These are phyloP conservation scores for Muscicapa adusta DNA, from an alignment of 2,113 vertebrate genomes.

Conservation along the genomic window DNA sequence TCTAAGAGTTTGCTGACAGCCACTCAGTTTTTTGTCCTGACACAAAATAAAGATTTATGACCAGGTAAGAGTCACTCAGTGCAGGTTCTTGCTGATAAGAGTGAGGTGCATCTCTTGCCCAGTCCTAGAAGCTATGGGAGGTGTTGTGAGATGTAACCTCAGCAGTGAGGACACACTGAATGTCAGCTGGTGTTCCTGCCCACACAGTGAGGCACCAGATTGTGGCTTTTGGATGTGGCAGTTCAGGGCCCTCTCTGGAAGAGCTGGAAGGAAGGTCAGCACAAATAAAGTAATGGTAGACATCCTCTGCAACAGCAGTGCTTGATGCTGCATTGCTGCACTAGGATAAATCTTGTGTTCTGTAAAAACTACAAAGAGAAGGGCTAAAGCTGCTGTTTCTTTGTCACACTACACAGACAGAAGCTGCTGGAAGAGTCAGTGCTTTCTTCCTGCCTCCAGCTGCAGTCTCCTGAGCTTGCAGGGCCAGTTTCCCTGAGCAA, in stretches of 20 bases:
- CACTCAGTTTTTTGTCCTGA: not conserved
- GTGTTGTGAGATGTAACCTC: not conserved
- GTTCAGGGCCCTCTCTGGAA: not conserved
- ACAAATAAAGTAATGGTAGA: not conserved
- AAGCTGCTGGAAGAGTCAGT: not conserved
- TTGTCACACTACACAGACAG: not conserved
- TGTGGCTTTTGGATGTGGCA: not conserved
- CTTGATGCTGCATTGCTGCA: not conserved
- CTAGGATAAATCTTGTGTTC: not conserved
- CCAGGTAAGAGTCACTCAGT: not conserved
- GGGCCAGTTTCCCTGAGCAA: not conserved
- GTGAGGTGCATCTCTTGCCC: not conserved
- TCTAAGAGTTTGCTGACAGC: slow-evolving; percentile 12
- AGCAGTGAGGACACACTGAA: not conserved
- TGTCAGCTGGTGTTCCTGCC: not conserved
- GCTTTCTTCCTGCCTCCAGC: not conserved
- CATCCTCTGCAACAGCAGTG: not conserved
- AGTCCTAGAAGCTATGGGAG: not conserved
- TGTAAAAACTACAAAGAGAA: not conserved
- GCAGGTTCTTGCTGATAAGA: not conserved
- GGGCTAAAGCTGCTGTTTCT: not conserved
- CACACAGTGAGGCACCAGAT: not conserved
- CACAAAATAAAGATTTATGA: not conserved
- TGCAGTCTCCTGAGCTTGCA: not conserved
- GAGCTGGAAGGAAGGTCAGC: not conserved